Percentiles rank a stretch among this genome's conserved stretches.
Conservation (phyloP, 1,140 invertebrate genomes). For the Maconellicoccus hirsutus region DNA sequence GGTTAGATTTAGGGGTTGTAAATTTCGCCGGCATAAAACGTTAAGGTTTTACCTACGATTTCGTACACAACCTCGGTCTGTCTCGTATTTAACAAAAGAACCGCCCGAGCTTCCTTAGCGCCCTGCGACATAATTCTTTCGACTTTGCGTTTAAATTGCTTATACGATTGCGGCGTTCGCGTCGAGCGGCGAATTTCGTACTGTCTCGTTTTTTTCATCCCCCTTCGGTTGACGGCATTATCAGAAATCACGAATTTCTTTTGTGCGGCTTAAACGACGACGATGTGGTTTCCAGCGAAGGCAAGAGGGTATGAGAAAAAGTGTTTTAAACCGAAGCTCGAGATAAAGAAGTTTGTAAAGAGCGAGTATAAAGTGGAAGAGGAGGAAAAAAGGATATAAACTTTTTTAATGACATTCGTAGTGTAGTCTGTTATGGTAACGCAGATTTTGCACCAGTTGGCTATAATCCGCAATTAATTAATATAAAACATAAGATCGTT, state of each 20-base stretch:
- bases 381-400: neutral
- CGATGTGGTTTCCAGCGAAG: no score
- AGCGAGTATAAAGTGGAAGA: no score
- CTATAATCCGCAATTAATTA: neutral
- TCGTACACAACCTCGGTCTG: neutral
- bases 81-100: neutral
- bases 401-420: conserved; percentile 9
- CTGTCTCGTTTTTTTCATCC: neutral
- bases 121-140: neutral
- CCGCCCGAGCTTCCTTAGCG: neutral
- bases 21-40: neutral
- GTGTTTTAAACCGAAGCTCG: neutral
- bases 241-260: neutral
- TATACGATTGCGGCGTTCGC: neutral
- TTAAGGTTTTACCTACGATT: conserved; percentile 1
- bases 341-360: neutral
- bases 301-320: neutral
- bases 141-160: conserved; percentile 3
- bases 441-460: neutral
- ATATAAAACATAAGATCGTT: conserved; percentile 5
- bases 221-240: neutral
- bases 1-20: conserved; percentile 3
- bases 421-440: neutral
- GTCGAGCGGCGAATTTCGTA: neutral
- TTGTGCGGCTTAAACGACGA: neutral